Base-by-base conservation (phyloP, 2,113 vertebrate genomes). In the Engystomops pustulosus region DNA sequence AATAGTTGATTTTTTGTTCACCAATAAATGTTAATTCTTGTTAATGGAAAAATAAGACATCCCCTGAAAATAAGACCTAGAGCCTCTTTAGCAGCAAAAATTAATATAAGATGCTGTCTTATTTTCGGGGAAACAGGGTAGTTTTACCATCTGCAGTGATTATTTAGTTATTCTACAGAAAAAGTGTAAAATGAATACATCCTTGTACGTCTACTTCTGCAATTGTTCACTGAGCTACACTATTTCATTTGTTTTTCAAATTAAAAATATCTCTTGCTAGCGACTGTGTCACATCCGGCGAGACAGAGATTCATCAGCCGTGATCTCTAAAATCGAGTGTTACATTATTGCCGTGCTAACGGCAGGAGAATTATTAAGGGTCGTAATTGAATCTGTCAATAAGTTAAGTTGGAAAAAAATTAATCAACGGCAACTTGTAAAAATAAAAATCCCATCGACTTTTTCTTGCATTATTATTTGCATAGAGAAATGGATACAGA, bases 301-400 rank as follows among this genome's bases (percentile, higher is more conserved):
- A 58, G 51, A 74, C 15, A 32, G 51, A 60, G 27, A 34, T 68
- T 74, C 53, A 74, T 72, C 69, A 27, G 9, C 9, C 25, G 69
- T 20, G 55, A 83, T 83, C 18, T 11, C 17, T 74, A 41, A 67
- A 36, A 74, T 65, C 47, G 53, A 75, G 36, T 65, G 58, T 62
- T 45, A 83, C 38, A 17, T 32, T 83, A 62, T 27, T 45, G 51
- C 69, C 7, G n/a, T 60, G 23, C 68, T 83, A 76, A 65, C 75
- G 27, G 25, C 55, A 83, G 18, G 15, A 32, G 71, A 83, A 65
- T 65, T 41, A 67, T 65, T 83, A 45, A 12, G 30, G 20, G n/a
- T 76, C 30, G 27, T 67, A 65, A 75, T 76, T 83, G 41, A 83
- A 83, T 65, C 70, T 67, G 70, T 76, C 81, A 83, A 49, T 65